Evolutionary conservation across 2,888 invertebrate species (phyloP), one percentile per base, ranked within the genome.

Genomic region (Drosophila birchii): DNA sequence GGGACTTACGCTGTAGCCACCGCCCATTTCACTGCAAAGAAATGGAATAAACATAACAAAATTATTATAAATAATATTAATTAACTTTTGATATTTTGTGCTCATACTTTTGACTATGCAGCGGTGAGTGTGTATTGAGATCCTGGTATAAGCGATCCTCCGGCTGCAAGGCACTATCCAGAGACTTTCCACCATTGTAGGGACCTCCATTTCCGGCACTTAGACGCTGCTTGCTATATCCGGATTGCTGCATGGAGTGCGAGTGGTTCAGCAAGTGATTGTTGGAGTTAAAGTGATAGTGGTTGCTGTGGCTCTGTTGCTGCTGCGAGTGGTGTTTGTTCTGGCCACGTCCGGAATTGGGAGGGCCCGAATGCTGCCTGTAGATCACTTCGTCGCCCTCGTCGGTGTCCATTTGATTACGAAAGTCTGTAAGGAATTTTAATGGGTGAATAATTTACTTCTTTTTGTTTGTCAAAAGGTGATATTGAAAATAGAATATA

Each of bases 211-310:
- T 81, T 41, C 81, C 86, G 32, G 88, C 86, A 56, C 90, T 87
- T 12, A 88, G 76, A 0, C 90, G 83, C 57, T 90, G 90, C 34
- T 91, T 91, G 55, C 79, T 90, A 51, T 90, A 90, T 45, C 81
- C 85, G 8, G 91, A 88, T 34, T 91, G 91, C 39, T 91, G 91
- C 86, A 91, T 88, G 18, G 90, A 90, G 69, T 90, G 88, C 34
- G 91, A 89, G 71, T 91, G 91, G 70, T 91, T 91, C 29, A 91
- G 86, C 76, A 91, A 79, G 78, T 91, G 91, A 63, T 91, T 91
- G 61, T 91, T 91, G 3, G 91, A 91, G 72, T 91, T 91, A 55
- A 91, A 90, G 57, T 91, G 91, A 66, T 91, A 91, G 69, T 90
- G 90, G 60, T 90, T 90, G 69, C 81, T 86, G 59, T 85, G 89